Percentiles rank a stretch among this genome's conserved stretches.
phyloP scores from a whole-genome alignment of 2,113 vertebrate genomes.

The Rhinichthys klamathensis region DNA sequence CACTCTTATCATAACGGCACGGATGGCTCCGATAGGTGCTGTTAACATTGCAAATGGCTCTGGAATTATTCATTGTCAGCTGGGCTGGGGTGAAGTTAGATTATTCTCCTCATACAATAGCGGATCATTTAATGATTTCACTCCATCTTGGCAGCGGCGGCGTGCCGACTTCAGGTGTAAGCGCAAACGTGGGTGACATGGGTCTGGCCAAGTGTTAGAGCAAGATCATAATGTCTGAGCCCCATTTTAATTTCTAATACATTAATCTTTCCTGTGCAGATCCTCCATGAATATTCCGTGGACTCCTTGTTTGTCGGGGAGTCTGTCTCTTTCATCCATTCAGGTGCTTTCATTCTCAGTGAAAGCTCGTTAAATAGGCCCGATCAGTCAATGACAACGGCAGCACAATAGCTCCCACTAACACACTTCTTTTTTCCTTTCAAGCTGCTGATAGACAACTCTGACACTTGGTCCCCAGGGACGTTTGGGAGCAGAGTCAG shows the following conservation, averaged over 20 bases:
- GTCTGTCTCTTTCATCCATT: slow-evolving; percentile 99
- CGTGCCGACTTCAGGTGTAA: slow-evolving; percentile 89
- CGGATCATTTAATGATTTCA: slow-evolving; percentile 94
- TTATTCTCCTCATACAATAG: slow-evolving; percentile 99
- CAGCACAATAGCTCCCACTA: slow-evolving; percentile 89
- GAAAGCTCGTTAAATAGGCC: slow-evolving; percentile 94
- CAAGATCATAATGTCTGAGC: slow-evolving; percentile 97
- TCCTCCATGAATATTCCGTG: slow-evolving; percentile 99
- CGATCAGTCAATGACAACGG: slow-evolving; percentile 98
- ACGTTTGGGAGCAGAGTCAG: slow-evolving; percentile 68
- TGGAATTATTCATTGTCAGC: slow-evolving; percentile 99
- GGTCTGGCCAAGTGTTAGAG: slow-evolving; percentile 99
- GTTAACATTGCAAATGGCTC: slow-evolving; percentile 99
- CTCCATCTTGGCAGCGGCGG: slow-evolving; percentile 94
- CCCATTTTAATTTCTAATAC: slow-evolving; percentile 99
- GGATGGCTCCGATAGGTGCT: slow-evolving; percentile 99
- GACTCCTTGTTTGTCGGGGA: slow-evolving; percentile 94
- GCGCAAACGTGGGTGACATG: slow-evolving; percentile 91
- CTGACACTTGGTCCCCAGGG: slow-evolving; percentile 90
- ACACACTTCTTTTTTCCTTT: slow-evolving; percentile 89
- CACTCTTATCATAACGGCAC: slow-evolving; percentile 98
- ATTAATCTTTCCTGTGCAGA: slow-evolving; percentile 99
- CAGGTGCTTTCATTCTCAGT: slow-evolving; percentile 97
- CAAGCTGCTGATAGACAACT: slow-evolving; percentile 92
- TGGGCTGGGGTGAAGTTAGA: slow-evolving; percentile 90